phyloP scores from a whole-genome alignment of 2,888 invertebrate genomes.

The Caenorhabditis panamensis region DNA sequence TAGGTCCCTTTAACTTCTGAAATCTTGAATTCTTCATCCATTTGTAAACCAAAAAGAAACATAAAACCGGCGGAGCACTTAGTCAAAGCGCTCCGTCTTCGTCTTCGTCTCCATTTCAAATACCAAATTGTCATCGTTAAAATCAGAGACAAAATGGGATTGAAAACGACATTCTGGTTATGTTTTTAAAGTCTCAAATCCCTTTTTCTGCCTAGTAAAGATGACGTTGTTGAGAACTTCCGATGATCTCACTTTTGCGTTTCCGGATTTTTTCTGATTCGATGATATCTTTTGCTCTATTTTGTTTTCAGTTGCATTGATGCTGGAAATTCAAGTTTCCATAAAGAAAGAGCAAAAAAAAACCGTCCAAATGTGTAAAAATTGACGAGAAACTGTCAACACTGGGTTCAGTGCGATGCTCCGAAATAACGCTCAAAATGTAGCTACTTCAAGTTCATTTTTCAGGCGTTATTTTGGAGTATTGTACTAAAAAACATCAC shows the following conservation, averaged over 20 bases:
- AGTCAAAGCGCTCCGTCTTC: neutral
- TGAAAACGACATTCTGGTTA: neutral
- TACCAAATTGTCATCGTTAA: slow-evolving; percentile 4
- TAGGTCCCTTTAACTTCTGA: neutral
- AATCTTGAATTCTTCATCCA: too few species aligned
- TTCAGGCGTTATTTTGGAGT: neutral
- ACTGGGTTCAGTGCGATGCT: neutral
- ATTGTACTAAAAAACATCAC: neutral
- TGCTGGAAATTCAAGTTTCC: too few species aligned
- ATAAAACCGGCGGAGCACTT: slow-evolving; percentile 18
- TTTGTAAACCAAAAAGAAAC: slow-evolving; percentile 11
- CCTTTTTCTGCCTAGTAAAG: too few species aligned
- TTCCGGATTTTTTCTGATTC: too few species aligned
- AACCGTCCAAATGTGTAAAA: too few species aligned
- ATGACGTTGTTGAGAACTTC: too few species aligned
- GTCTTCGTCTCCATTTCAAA: slow-evolving; percentile 2
- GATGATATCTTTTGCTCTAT: neutral
- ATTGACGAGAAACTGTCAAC: too few species aligned
- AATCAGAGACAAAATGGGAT: slow-evolving; percentile 1
- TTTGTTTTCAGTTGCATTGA: too few species aligned
- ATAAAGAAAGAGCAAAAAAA: too few species aligned
- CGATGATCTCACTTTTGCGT: too few species aligned
- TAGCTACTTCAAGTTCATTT: neutral
- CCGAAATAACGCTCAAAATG: slow-evolving; percentile 3
- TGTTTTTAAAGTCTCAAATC: too few species aligned